Percentiles rank a stretch among this genome's conserved stretches.
phyloP scores from a whole-genome alignment of 2,113 vertebrate species.

The Alethe diademata region DNA sequence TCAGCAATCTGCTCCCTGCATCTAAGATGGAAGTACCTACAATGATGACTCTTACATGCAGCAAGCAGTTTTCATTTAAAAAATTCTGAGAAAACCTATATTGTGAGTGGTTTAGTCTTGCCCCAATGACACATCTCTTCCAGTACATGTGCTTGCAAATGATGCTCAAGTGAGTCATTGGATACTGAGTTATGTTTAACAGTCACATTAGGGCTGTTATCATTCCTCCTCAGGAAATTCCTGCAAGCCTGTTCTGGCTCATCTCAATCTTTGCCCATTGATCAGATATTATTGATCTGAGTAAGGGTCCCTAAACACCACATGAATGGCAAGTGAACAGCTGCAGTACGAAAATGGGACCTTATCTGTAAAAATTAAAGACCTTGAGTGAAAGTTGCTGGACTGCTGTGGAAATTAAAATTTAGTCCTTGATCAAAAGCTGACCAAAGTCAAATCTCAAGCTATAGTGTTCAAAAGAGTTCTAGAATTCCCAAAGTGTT shows the following conservation, averaged over 20 bases:
- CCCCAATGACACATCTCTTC: not conserved
- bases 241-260: not conserved
- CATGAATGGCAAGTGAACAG: not conserved
- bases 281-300: not conserved
- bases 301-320: not conserved
- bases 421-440: not conserved
- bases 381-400: not conserved
- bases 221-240: not conserved
- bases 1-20: not conserved
- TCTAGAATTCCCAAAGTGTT: not conserved
- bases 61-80: not conserved
- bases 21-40: not conserved
- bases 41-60: not conserved
- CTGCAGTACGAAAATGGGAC: not conserved
- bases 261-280: not conserved
- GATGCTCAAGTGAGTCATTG: not conserved
- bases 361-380: not conserved
- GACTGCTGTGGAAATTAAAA: not conserved
- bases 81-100: not conserved
- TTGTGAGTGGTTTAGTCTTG: not conserved
- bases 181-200: not conserved
- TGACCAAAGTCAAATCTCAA: not conserved
- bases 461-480: not conserved
- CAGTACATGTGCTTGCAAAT: not conserved
- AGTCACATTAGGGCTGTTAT: not conserved